phyloP scores from a whole-genome alignment of 1,140 invertebrate species.

The Neodiprion virginianus region DNA sequence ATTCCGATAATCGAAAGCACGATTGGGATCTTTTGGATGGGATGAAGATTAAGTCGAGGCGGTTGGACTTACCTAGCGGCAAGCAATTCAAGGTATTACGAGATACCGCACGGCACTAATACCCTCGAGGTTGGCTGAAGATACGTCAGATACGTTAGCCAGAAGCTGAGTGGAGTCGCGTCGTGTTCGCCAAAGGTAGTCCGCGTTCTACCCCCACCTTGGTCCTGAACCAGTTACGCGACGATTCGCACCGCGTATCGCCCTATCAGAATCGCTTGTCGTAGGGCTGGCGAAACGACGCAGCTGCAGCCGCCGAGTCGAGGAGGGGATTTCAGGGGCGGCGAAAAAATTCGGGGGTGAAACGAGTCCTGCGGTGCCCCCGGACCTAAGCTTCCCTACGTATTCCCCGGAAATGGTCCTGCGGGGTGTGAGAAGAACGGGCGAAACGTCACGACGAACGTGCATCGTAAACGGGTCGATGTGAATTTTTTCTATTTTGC shows the following conservation, averaged over 20 bases:
- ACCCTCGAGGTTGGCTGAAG: background rate
- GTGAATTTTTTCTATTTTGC: too few relatives aligned
- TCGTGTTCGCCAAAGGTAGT: background rate
- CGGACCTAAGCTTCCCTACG: too few relatives aligned
- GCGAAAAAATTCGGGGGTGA: background rate
- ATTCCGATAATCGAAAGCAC: too few relatives aligned
- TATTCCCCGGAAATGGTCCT: too few relatives aligned
- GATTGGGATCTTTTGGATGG: too few relatives aligned
- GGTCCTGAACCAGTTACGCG: slow-evolving; percentile 2
- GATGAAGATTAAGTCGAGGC: too few relatives aligned
- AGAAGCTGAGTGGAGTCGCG: background rate
- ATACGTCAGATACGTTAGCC: slow-evolving; percentile 2
- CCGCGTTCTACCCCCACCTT: background rate
- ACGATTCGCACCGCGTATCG: background rate
- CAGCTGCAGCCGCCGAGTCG: background rate
- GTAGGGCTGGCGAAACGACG: background rate
- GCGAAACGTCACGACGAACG: too few relatives aligned
- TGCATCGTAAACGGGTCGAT: too few relatives aligned
- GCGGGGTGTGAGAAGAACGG: too few relatives aligned
- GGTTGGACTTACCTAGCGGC: too few relatives aligned
- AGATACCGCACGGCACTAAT: slow-evolving; percentile 1
- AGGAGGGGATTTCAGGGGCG: background rate
- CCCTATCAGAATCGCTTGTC: background rate
- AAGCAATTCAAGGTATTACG: background rate
- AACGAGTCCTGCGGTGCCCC: too few relatives aligned